Evolutionary conservation across 2,797 vertebrate species (phyloP).

Genomic region (Apodemus agrarius): DNA sequence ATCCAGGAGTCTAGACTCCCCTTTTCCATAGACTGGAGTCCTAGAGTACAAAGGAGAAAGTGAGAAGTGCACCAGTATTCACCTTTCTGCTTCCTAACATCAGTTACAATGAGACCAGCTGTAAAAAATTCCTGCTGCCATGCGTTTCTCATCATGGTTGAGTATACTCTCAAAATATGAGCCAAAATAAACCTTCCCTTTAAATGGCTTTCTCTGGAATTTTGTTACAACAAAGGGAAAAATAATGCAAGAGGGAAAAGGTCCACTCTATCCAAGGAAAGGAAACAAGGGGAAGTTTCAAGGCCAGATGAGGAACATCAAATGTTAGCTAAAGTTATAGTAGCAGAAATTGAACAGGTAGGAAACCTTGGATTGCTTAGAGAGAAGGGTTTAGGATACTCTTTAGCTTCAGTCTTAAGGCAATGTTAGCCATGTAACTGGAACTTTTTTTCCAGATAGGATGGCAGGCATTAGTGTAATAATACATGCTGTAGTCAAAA

Average conservation of each 20-base stretch:
- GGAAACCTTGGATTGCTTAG: not conserved
- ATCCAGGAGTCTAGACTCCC: too few species aligned
- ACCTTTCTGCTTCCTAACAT: not conserved
- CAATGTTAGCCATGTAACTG: not conserved
- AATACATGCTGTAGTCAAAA: constrained; percentile 15
- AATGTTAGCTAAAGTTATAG: not conserved
- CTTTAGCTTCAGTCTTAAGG: not conserved
- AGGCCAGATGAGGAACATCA: not conserved
- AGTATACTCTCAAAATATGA: too few species aligned
- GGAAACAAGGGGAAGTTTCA: too few species aligned
- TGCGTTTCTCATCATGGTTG: not conserved
- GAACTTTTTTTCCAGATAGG: not conserved
- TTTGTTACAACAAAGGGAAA: not conserved
- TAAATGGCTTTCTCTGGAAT: not conserved
- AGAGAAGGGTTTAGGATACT: not conserved
- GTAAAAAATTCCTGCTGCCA: not conserved
- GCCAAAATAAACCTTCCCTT: too few species aligned
- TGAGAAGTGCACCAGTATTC: not conserved
- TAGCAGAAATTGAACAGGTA: too few species aligned
- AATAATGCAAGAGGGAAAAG: too few species aligned
- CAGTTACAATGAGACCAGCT: not conserved
- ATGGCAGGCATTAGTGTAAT: constrained; percentile 11
- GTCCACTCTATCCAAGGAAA: fast-evolving
- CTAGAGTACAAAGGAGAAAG: not conserved
- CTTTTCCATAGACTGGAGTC: too few species aligned